Base-by-base conservation (phyloP, 2,113 vertebrate genomes). In the human region DNA sequence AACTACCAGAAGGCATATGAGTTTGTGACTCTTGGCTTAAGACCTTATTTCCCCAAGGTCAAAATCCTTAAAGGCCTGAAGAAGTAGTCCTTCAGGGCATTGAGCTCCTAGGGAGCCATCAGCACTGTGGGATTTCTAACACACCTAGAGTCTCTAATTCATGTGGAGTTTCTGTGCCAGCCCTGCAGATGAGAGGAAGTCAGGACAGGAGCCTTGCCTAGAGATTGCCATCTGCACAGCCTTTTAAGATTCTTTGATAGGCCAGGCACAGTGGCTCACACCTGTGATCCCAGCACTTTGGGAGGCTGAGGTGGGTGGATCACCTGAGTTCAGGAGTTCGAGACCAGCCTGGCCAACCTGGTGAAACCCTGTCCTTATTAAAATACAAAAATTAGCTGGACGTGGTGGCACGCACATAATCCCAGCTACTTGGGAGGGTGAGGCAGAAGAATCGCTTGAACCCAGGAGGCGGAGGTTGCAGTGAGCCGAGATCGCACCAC, bases 221-320 rank as follows among this genome's bases (percentile, higher is more conserved):
- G 11, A 76, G n/a, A 5, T 8, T 18, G 45, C 66, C 12, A 5
- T 32, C 12, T 0, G 2, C 23, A 45, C 6, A 27, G 76, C 30
- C 18, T 30, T 66, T 57, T 64, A 27, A 0, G 6, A 25, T 25
- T 16, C 50, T 66, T 82, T 17, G 48, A 30, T 45, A 45, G 45
- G 45, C 45, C 45, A 45, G 45, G 45, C 9, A 2, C 45, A 45
- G 45, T 45, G 45, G 45, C 45, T 45, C 45, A 45, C 45, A 45
- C 45, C 45, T 45, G 45, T 45, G 8, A 45, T 45, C 45, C 45
- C 45, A 45, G 45, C 45, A 45, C 45, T 45, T 45, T 45, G 45
- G 45, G 45, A 45, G 45, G 45, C 45, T 45, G 45, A 45, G 45
- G 45, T 45, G 45, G 45, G 45, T 2, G 9, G 8, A 45, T 45